Base-by-base conservation (phyloP, 2,888 invertebrate species). In the Melanophora roralis region DNA sequence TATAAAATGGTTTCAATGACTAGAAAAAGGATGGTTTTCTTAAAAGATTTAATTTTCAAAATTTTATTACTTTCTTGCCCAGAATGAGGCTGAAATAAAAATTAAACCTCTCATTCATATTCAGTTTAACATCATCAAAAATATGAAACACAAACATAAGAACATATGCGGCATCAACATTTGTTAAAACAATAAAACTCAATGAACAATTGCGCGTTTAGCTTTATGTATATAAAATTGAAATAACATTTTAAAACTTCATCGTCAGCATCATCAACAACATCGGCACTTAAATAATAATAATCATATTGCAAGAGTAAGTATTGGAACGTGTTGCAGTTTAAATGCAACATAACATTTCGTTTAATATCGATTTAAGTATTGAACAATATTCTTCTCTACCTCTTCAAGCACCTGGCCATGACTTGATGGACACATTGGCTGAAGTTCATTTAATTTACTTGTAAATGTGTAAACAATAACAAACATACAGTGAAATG, bases 391-490 rank as follows among this genome's bases (percentile, higher is more conserved):
- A 7, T 6, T 34, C 43, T n/a, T 11, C 12, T 27, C 60, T 12
- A 14, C 43, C 27, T 36, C 59, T 45, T 36, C 14, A 47, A 9
- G 27, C 40, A 43, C 27, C 27, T 60, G 16, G 9, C 2, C 11
- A 19, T 45, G 45, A 14, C 14, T n/a, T 51, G 51, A 19, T 49
- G 21, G 43, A 21, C 49, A 49, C 23, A 32, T 12, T 49, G 65
- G 55, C 34, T 76, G 69, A 8, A 69, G 64, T 69, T 65, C 34
- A 14, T 65, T 77, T 76, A 76, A 76, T 76, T 87, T 87, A 86
- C 86, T 87, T 88, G 88, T 88, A 88, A 88, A 86, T 86, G 86
- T 88, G 88, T 87, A 87, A 87, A 59, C 16, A 34, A 57, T 3
- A 36, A 59, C 7, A 23, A 27, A 4, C 34, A 55, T 7, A n/a